Conservation (phyloP, 2,113 vertebrate genomes). For the Chamaea fasciata region DNA sequence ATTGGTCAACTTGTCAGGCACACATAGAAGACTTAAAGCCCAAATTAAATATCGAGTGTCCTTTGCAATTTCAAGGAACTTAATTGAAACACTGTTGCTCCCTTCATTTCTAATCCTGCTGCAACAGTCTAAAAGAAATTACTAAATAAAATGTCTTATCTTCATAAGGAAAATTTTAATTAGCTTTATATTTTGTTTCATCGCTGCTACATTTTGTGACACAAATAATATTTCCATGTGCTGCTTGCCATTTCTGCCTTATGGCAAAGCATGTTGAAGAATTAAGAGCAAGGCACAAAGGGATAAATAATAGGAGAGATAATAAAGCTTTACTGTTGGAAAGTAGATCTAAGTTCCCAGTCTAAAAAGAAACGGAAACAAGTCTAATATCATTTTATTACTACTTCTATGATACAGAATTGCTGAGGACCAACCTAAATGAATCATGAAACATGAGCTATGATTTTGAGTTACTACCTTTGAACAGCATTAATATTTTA, state of each 20-base stretch:
- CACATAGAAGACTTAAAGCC: background rate
- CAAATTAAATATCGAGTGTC: constrained; percentile 5
- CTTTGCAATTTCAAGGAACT: background rate
- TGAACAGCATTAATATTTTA: background rate
- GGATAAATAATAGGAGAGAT: background rate
- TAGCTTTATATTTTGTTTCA: background rate
- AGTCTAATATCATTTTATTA: background rate
- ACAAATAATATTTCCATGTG: background rate
- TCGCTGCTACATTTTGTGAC: background rate
- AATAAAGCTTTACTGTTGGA: background rate
- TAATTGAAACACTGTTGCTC: constrained; percentile 33
- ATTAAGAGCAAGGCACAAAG: background rate
- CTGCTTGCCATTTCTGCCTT: background rate
- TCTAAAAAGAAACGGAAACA: background rate
- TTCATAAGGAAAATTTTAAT: constrained; percentile 3
- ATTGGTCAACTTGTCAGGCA: constrained; percentile 52
- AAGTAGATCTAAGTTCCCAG: background rate
- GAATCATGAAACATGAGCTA: background rate
- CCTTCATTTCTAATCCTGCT: background rate
- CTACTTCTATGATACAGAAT: background rate
- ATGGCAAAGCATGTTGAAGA: background rate
- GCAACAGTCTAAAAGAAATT: background rate
- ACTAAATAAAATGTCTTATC: background rate
- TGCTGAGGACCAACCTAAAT: background rate
- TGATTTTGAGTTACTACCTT: background rate